Percentiles rank a stretch among this genome's conserved stretches.
These are phyloP conservation scores for Caenorhabditis wallacei DNA, from an alignment of 2,888 invertebrate species.

Conservation along the genomic window DNA sequence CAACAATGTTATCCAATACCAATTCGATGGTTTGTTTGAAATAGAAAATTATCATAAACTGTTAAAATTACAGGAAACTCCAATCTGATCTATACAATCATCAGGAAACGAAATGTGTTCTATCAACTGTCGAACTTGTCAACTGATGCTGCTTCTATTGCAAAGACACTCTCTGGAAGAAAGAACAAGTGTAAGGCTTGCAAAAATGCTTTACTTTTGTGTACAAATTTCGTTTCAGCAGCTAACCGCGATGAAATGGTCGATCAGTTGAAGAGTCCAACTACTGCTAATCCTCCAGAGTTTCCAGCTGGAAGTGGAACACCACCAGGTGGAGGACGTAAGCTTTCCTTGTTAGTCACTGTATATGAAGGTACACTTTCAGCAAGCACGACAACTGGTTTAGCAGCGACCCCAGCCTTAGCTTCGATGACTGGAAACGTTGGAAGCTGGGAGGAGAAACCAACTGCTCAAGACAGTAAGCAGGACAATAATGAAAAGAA, in stretches of 20 bases:
- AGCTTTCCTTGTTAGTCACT: background rate
- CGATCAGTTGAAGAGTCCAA: conserved; percentile 75
- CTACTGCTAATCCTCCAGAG: conserved; percentile 66
- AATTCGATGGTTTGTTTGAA: conserved; percentile 90
- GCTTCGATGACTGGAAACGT: conserved; percentile 89
- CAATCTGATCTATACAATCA: conserved; percentile 98
- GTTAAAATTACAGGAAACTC: conserved; percentile 89
- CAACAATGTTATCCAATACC: conserved; percentile 99
- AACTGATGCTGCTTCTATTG: conserved; percentile 93
- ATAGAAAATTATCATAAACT: background rate
- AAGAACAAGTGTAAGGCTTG: conserved; percentile 74
- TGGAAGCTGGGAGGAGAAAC: conserved; percentile 71
- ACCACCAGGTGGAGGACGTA: conserved; percentile 21
- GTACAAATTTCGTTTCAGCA: conserved; percentile 13
- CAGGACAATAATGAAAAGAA: background rate
- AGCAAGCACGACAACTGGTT: conserved; percentile 64
- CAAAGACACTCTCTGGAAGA: conserved; percentile 87
- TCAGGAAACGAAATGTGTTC: conserved; percentile 97
- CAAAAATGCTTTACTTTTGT: background rate
- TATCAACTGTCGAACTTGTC: conserved; percentile 97
- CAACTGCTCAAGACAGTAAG: conserved; percentile 50
- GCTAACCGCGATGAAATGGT: conserved; percentile 73
- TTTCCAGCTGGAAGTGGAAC: conserved; percentile 40
- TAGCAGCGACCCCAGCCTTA: conserved; percentile 94
- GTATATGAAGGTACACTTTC: background rate